Evolutionary conservation across 1,140 invertebrate species (phyloP).

Genomic region (Anoplophora glabripennis): DNA sequence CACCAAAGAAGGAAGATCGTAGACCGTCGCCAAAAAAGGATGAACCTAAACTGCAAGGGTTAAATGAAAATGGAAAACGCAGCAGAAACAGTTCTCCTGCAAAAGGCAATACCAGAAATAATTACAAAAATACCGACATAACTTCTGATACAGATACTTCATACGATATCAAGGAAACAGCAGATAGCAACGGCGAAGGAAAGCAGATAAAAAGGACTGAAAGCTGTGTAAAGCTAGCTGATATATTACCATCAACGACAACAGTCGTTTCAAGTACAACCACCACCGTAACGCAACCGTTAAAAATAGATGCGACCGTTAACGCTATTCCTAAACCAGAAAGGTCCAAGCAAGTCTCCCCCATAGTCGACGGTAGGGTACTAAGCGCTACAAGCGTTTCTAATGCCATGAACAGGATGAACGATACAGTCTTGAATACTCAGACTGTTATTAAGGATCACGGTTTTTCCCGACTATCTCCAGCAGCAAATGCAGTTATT

Average conservation of each 20-base stretch:
- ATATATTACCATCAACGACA: slow-evolving; percentile 36
- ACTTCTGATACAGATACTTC: neutral
- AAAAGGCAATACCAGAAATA: no score
- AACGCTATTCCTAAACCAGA: slow-evolving; percentile 21
- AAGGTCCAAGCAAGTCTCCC: slow-evolving; percentile 29
- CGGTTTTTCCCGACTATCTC: slow-evolving; percentile 37
- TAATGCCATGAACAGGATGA: slow-evolving; percentile 47
- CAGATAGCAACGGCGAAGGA: neutral
- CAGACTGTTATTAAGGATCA: slow-evolving; percentile 45
- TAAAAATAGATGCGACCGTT: slow-evolving; percentile 44
- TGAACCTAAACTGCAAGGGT: slow-evolving; percentile 6
- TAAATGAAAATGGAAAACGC: slow-evolving; percentile 7
- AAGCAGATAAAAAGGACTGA: slow-evolving; percentile 26
- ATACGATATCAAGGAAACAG: slow-evolving; percentile 2
- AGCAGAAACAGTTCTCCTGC: no score
- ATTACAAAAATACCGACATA: neutral
- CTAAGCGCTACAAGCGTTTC: slow-evolving; percentile 47
- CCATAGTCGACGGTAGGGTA: slow-evolving; percentile 41
- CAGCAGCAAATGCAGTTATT: slow-evolving; percentile 34
- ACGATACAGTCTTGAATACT: slow-evolving; percentile 46
- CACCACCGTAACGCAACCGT: slow-evolving; percentile 42
- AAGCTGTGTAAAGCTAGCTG: slow-evolving; percentile 20
- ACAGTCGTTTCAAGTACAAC: slow-evolving; percentile 45
- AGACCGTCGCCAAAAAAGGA: neutral
- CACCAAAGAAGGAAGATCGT: neutral